Conservation (phyloP, 2,797 vertebrate genomes). For the Cheirogaleus major region DNA sequence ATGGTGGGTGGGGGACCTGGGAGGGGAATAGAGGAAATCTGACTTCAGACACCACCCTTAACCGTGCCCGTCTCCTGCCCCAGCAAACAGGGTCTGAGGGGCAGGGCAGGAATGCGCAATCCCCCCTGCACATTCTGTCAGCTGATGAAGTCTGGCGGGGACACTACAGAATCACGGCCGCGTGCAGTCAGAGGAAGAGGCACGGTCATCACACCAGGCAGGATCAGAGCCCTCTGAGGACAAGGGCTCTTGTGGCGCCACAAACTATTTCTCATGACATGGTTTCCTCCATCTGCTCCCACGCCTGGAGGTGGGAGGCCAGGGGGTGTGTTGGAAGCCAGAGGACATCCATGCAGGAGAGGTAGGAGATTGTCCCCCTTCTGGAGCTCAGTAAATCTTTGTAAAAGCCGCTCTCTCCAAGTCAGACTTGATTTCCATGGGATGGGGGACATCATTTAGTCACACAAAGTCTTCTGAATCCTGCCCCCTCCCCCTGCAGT, state of each 20-base stretch:
- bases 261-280: not conserved
- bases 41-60: not conserved
- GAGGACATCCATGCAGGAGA: not conserved
- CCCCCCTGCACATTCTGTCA: not conserved
- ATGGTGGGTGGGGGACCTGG: not conserved
- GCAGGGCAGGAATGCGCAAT: not conserved
- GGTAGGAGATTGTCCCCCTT: not conserved
- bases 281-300: not conserved
- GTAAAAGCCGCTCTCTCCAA: not conserved
- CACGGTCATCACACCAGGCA: not conserved
- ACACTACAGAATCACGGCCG: not conserved
- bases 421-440: not conserved
- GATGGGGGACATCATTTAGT: not conserved
- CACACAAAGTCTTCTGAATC: not conserved
- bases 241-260: not conserved
- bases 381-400: not conserved
- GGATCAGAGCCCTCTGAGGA: not conserved
- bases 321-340: not conserved
- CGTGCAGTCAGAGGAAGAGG: not conserved
- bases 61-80: not conserved
- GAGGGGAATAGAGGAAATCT: not conserved
- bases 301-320: not conserved
- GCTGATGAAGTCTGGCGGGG: not conserved
- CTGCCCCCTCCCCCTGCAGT: not conserved
- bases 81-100: not conserved